A percentile compares a stretch with the other conserved stretches of the same genome.
Evolutionary conservation across 2,888 invertebrate species (phyloP).

Genomic region (Synanthedon myopaeformis): DNA sequence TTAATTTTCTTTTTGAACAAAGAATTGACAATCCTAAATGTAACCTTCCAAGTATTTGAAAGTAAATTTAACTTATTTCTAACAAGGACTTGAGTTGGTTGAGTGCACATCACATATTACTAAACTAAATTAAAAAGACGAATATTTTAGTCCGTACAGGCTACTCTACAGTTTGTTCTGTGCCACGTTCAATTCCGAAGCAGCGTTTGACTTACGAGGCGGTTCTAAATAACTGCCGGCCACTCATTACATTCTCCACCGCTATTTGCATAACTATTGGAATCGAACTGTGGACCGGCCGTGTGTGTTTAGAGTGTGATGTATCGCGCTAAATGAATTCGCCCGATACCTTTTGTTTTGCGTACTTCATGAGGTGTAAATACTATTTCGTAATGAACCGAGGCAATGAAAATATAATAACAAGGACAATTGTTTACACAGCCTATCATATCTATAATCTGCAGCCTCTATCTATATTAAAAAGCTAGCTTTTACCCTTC

Average conservation of each 20-base stretch:
- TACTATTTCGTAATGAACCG: background rate
- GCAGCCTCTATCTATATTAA: too few relatives aligned
- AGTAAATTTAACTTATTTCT: too few relatives aligned
- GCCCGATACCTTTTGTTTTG: constrained; percentile 26
- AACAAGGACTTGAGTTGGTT: too few relatives aligned
- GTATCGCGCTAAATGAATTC: constrained; percentile 56
- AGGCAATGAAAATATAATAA: too few relatives aligned
- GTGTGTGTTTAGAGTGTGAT: constrained; percentile 64
- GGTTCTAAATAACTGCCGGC: constrained; percentile 65
- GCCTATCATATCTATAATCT: too few relatives aligned
- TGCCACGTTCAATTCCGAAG: constrained; percentile 42
- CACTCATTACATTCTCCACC: constrained; percentile 62
- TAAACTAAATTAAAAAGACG: too few relatives aligned
- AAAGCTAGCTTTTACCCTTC: too few relatives aligned
- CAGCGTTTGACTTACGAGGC: constrained; percentile 63
- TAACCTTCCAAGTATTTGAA: too few relatives aligned
- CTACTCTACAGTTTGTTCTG: constrained; percentile 7
- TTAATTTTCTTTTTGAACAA: too few relatives aligned
- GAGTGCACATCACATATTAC: too few relatives aligned
- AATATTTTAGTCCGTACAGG: background rate
- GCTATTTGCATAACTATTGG: constrained; percentile 71
- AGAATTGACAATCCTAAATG: too few relatives aligned
- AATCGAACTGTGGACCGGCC: constrained; percentile 47
- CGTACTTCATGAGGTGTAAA: constrained; percentile 15
- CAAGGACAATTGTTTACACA: too few relatives aligned